Evolutionary conservation across 2,113 vertebrate genomes (phyloP).

Genomic region (Gallinago jamesoni): DNA sequence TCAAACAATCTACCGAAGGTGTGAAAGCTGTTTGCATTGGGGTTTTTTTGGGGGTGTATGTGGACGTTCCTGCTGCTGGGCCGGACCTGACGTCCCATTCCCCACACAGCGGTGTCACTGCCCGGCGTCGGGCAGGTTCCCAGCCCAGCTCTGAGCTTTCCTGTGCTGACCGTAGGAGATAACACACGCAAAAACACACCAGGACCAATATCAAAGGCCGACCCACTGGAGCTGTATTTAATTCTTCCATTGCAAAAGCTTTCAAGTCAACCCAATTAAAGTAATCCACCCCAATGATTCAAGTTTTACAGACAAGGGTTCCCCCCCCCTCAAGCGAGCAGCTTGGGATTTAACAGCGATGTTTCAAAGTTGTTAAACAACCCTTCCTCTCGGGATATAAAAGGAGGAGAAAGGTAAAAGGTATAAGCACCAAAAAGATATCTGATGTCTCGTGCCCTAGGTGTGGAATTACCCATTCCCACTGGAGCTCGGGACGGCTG

Average conservation of each 20-base stretch:
- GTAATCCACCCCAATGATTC: neutral
- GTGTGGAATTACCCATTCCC: neutral
- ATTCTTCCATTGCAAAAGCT: neutral
- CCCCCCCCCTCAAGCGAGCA: neutral
- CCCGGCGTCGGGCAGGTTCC: neutral
- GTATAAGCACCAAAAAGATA: neutral
- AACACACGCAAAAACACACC: neutral
- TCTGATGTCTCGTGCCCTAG: neutral
- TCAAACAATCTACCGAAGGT: accelerated
- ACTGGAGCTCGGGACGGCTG: neutral
- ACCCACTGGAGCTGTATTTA: neutral
- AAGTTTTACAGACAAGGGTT: neutral
- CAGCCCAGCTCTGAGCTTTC: neutral
- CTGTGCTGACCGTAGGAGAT: accelerated
- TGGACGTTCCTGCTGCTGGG: neutral
- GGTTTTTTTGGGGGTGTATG: too few species aligned
- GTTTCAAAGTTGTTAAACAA: neutral
- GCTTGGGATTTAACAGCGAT: neutral
- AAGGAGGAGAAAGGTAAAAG: neutral
- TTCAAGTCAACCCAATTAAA: neutral
- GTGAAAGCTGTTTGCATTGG: too few species aligned
- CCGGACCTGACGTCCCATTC: accelerated
- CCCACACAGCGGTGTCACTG: accelerated
- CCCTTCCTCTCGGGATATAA: neutral
- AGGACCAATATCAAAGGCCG: neutral